Conservation (phyloP, 2,113 vertebrate genomes). For the Anseranas semipalmata region DNA sequence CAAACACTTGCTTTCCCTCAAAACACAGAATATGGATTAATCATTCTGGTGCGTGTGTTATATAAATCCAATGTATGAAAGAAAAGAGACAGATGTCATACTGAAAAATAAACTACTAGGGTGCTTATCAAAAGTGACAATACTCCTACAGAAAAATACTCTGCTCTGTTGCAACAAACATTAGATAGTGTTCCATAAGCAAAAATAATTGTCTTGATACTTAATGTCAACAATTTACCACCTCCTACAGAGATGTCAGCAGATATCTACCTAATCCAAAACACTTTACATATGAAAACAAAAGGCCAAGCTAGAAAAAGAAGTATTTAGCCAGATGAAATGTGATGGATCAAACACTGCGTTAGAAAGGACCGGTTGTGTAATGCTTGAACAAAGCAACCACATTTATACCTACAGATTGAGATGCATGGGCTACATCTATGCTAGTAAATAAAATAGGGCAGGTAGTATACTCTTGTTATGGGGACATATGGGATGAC, state of each 20-base stretch:
- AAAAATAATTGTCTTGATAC: conserved; percentile 56
- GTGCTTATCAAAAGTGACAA: conserved; percentile 43
- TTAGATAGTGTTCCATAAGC: background rate
- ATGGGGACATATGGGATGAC: background rate
- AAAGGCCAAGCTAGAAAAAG: background rate
- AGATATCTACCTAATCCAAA: conserved; percentile 30
- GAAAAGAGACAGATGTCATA: conserved; percentile 38
- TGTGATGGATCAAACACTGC: background rate
- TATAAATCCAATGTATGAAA: background rate
- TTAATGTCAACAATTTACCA: conserved; percentile 44
- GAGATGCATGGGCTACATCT: background rate
- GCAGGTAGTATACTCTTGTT: background rate
- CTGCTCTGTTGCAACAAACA: background rate
- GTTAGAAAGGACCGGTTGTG: background rate
- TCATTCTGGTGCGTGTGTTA: background rate
- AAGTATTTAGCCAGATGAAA: background rate
- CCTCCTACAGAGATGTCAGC: conserved; percentile 42
- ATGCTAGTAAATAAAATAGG: background rate
- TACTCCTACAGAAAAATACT: conserved; percentile 30
- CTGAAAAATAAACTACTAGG: conserved; percentile 41
- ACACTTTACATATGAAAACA: background rate
- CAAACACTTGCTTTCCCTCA: background rate
- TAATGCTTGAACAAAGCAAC: background rate
- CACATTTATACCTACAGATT: background rate
- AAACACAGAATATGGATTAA: background rate